Base-by-base conservation (phyloP, 2,888 invertebrate species). In the Drosophila multiciliata region DNA sequence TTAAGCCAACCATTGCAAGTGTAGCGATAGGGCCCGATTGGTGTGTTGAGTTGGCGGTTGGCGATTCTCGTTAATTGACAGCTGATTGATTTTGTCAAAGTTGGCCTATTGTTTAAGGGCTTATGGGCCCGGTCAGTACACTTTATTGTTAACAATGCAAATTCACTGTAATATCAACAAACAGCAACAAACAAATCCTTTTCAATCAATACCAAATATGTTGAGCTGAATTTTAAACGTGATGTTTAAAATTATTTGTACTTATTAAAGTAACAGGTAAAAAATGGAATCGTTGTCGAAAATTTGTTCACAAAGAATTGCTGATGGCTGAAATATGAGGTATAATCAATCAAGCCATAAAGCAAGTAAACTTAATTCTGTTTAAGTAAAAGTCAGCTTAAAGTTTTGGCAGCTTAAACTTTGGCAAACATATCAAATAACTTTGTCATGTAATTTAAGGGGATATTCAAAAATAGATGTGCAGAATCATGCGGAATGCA, bases 71-170 rank as follows among this genome's bases (percentile, higher is more conserved):
- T 54, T 66, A 58, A 75, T 75, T 64, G 63, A 60, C 59, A 45
- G 23, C 52, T 75, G 68, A 82, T 71, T 82, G 77, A 45, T 69
- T 70, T 63, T 66, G 68, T 57, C 69, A 74, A 60, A 55, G 65
- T 63, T 65, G 60, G 60, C 45, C 49, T 33, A 61, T 53, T 66
- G 60, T 54, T 32, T 26, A 20, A 49, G 32, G 2, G 45, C 17
- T 48, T 11, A 17, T 48, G 9, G 11, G 48, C 15, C n/a, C 49
- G 65, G 26, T 40, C 36, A 23, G 49, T 23, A 54, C 15, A 36
- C 33, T 20, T 29, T 29, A 36, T 33, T 33, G 20, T 15, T 8
- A 32, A 32, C 48, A 48, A 35, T 36, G 23, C 45, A 17, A 35
- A 35, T 33, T 33, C 26, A 15, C n/a, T 9, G 4, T n/a, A 40